Base-by-base conservation (phyloP, 2,797 vertebrate genomes). In the Enteromius mattozi region DNA sequence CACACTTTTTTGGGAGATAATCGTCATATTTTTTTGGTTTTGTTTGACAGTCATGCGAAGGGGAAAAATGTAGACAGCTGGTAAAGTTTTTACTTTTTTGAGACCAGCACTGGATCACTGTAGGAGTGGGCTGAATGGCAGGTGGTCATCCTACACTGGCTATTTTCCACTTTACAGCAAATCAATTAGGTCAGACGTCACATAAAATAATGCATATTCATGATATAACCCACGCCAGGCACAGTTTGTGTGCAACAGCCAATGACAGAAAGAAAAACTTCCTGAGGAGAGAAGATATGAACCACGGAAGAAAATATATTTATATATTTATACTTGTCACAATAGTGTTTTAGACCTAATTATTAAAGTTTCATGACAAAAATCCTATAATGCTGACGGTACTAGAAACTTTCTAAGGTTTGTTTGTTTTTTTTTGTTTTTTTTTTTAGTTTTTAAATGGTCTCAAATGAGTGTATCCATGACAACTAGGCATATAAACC, bases 351-450 rank as follows among this genome's bases (percentile, higher is more conserved):
- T 37, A 37, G 47, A 7, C 65, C 65, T 80, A 68, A 82, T 69
- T 59, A 78, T 56, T 77, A 68, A 77, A 83, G 49, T 77, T 83
- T 17, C 27, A n/a, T 59, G 49, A 45, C 81, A 42, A 74, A 61
- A 54, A 69, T 68, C 49, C 37, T 45, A 54, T 45, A 69, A 69
- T 80, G 65, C 65, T 80, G 78, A 68, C 10, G 0, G 65, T 66
- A 14, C 17, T 51, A 14, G 37, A 61, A 24, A 66, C 59, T 66
- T 75, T 24, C 13, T 35, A 71, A 65, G 19, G 5, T 77, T 19
- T 40, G 37, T 40, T 40, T 2, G 1, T 37, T 6, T 51, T 24
- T 8, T 80, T 12, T 42, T 0, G 1, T 27, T 27, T 27, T 27
- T 27, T 79, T 65, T 19, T 27, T 70, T 61, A 33, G 30, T 10